Conservation (phyloP, 2,113 vertebrate species). For the Axis porcinus region DNA sequence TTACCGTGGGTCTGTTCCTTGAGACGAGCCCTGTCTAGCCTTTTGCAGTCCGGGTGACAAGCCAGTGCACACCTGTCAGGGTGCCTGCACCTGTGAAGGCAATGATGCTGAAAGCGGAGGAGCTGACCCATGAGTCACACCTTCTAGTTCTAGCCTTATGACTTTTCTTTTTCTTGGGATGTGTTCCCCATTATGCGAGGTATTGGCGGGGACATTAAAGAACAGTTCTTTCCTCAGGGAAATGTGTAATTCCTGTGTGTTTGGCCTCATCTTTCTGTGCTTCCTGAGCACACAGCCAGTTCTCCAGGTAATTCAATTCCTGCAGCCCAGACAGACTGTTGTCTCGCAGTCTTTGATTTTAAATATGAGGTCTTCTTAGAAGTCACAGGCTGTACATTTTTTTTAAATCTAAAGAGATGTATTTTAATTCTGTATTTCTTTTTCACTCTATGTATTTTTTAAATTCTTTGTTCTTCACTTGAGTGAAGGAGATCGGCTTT, state of each 20-base stretch:
- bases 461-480: not conserved
- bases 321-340: not conserved
- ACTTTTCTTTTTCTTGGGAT: not conserved
- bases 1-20: not conserved
- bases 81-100: not conserved
- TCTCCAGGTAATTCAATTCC: not conserved
- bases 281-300: not conserved
- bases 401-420: not conserved
- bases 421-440: not conserved
- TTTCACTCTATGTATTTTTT: not conserved
- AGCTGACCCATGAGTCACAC: not conserved
- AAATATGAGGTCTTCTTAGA: not conserved
- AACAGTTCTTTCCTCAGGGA: not conserved
- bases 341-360: not conserved
- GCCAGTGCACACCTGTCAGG: accelerated
- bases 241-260: not conserved
- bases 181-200: not conserved
- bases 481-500: not conserved
- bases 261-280: not conserved
- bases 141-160: not conserved
- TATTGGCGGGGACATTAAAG: not conserved
- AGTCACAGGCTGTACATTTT: not conserved
- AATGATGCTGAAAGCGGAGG: not conserved
- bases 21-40: not conserved
- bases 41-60: not conserved